Evolutionary conservation across 2,797 vertebrate genomes (phyloP).

Genomic region (Pipistrellus pipistrellus): DNA sequence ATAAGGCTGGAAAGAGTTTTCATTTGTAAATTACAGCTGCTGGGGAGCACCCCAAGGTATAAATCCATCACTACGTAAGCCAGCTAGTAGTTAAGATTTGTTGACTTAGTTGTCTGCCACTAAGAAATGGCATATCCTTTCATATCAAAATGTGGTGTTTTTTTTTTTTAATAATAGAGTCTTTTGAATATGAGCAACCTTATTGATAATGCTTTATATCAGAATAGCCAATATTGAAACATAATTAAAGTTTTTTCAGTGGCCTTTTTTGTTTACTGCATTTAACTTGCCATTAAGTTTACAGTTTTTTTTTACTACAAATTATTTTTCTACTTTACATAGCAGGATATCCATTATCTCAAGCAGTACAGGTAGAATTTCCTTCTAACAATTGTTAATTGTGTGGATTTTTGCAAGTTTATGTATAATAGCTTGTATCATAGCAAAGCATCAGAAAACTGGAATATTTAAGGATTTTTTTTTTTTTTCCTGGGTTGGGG

Average conservation of each 20-base stretch:
- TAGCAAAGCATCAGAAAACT: not conserved
- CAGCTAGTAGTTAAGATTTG: not conserved
- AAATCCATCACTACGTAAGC: not conserved
- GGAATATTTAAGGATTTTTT: not conserved
- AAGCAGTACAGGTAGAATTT: not conserved
- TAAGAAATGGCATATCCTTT: not conserved
- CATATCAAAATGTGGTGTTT: not conserved
- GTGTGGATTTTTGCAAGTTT: not conserved
- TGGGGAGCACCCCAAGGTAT: not conserved
- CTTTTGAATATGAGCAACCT: not conserved
- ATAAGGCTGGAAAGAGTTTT: not conserved
- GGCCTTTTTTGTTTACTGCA: not conserved
- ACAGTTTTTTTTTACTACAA: not conserved
- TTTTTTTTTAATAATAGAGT: not conserved
- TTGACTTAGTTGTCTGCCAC: not conserved
- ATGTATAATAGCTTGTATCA: not conserved
- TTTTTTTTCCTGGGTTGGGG: not conserved
- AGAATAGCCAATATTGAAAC: not conserved
- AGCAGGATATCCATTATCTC: not conserved
- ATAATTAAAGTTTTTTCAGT: not conserved
- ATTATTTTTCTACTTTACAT: conserved; percentile 18
- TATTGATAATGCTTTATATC: not conserved
- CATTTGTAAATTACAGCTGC: not conserved
- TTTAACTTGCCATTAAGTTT: not conserved
- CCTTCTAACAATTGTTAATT: not conserved